Evolutionary conservation across 1,140 invertebrate genomes (phyloP), one percentile per base, ranked within the genome.

Genomic region (Lasioglossum albipes): DNA sequence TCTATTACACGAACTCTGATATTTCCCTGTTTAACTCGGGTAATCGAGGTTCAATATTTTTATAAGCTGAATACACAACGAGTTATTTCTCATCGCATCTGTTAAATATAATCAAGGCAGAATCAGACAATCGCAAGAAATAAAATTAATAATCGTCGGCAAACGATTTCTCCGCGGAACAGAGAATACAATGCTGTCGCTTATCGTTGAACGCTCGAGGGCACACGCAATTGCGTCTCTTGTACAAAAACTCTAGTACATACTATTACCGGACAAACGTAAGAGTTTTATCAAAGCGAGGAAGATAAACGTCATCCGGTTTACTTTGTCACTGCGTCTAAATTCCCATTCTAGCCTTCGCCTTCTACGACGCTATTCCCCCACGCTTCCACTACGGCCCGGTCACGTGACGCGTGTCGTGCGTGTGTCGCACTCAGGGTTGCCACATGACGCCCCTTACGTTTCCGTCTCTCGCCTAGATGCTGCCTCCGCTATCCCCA

Each of bases 261-360:
- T n/a, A 18, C 4, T 22, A n/a, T 49, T 49, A 49, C 31, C 13
- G 3, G 16, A 57, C 41, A 12, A 49, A 31, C 69, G 61, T 59
- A 68, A 27, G 41, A 41, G 31, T 66, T 65, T 54, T 71, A 64
- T 67, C 83, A 64, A 65, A 27, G 57, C 61, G 18, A 16, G 31
- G 31, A 22, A 82, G 85, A 86, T 87, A 87, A 71, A 66, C 54
- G 54, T 22, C 73, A 79, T 86, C 84, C 84, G 85, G 84, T 80
- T 79, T 76, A 68, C 73, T 68, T 27, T 75, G 73, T 70, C 74
- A 65, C 49, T 72, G 62, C 75, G 67, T 70, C 41, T 2, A 57
- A 72, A 65, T 73, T 73, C 36, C 36, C 36, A 36, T 5, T 36
- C 36, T 36, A 36, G 36, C 36, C 36, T 36, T 36, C 36, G 3